Base-by-base conservation (phyloP, 2,888 invertebrate species). In the Lycocerus yunnanus region DNA sequence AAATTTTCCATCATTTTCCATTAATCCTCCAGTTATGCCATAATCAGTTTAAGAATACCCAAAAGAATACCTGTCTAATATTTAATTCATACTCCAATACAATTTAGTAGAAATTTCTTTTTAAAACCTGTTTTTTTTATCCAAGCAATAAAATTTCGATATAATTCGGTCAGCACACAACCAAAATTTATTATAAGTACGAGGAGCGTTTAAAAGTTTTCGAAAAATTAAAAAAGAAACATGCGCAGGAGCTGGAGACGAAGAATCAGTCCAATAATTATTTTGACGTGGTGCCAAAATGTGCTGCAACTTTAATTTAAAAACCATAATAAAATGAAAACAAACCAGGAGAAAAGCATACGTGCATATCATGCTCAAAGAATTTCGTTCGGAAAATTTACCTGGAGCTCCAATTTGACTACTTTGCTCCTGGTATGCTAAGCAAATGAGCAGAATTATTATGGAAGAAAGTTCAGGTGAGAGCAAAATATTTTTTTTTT, bases 351-450 rank as follows among this genome's bases (percentile, higher is more conserved):
- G 83, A 81, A 83, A 84, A 84, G 83, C 81, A 78, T 77, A 69
- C 71, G 59, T 74, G 66, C 72, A 70, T 73, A 78, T 72, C 80
- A 83, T 79, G 80, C 81, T 74, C 73, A 69, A 77, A 74, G 66
- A 75, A 69, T 69, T 72, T 72, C 68, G 59, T 73, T 74, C 5
- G 15, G 43, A 43, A 70, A 77, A 69, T 81, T 86, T 88, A 88
- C 88, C 88, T 88, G 88, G 85, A 80, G 86, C 85, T 84, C 87
- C 86, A 82, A 87, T 88, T 87, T 89, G 88, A 88, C 89, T 89
- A 88, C 89, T 89, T 88, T 90, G 91, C 90, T 92, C 92, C 91
- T 91, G 89, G 91, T 91, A 90, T 84, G 92, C 92, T 92, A 90
- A 81, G 88, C 88, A 85, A 81, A 80, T 84, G 81, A 43, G 84